Evolutionary conservation across 2,113 vertebrate species (phyloP), one percentile per base, ranked within the genome.

Genomic region (Platichthys stellatus): DNA sequence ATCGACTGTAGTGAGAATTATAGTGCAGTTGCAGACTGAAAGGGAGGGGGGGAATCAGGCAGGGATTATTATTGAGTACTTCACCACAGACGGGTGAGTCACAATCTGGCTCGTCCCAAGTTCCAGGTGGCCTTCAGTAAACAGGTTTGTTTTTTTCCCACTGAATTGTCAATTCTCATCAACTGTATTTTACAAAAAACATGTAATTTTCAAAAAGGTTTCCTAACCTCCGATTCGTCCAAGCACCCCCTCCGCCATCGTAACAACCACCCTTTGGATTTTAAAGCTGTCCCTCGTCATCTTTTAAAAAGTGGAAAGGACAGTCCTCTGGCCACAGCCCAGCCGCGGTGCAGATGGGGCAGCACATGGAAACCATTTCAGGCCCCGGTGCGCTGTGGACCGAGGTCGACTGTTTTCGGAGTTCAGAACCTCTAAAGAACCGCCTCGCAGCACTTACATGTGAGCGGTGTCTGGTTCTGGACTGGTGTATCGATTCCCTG

Each of bases 321-420:
- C 88, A 84, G 82, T 80, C 70, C 53, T 82, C 84, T 91, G 91
- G 90, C 85, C 85, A 86, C 62, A 70, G 76, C 82, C 90, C 90
- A 92, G 82, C 74, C 61, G 84, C 83, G 85, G 88, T 89, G 86
- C 91, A 90, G 86, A 87, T 84, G 81, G 90, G 66, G 76, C 83
- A 54, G 85, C 92, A 92, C 91, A 88, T 91, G 89, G 91, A 93
- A 92, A 80, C 80, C 88, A 92, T 93, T 94, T 90, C 74, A 85
- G 85, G 77, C 66, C 80, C 78, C 51, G 69, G 77, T 84, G 82
- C 57, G 11, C 74, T 74, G 59, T 69, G 53, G 73, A 86, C 76
- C 65, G 59, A 78, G 83, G 77, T 74, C 35, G 80, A 71, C 78
- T 72, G 71, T 72, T 85, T 73, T 83, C 74, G 35, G 80, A 87